Evolutionary conservation across 1,140 invertebrate genomes (phyloP).

Genomic region (Stegodyphus mimosarum): DNA sequence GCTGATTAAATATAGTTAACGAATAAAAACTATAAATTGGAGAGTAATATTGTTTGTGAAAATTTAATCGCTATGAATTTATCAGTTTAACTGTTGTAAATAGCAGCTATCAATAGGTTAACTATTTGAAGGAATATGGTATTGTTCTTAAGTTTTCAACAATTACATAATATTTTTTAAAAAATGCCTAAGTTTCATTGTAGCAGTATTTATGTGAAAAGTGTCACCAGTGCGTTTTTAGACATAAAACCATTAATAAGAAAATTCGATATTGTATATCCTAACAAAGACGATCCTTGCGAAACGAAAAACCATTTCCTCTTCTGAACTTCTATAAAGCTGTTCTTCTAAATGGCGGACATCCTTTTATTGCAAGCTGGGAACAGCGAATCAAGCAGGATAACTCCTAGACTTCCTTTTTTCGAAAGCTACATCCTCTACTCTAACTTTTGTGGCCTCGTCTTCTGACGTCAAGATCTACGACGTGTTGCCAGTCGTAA

Average conservation of each 20-base stretch:
- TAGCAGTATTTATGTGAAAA: not conserved
- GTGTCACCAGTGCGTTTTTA: not conserved
- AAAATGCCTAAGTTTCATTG: no score
- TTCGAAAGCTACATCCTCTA: constrained; percentile 9
- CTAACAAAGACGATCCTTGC: not conserved
- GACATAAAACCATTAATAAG: no score
- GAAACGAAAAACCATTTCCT: not conserved
- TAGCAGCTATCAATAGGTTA: no score
- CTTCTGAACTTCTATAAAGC: not conserved
- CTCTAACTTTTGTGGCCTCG: not conserved
- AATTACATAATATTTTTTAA: no score
- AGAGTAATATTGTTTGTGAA: no score
- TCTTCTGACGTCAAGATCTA: constrained; percentile 6
- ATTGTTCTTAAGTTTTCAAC: no score
- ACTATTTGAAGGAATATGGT: no score
- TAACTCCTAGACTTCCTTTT: constrained; percentile 17
- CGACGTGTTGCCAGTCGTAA: not conserved
- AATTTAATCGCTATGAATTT: no score
- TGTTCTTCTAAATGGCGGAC: constrained; percentile 14
- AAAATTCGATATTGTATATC: not conserved
- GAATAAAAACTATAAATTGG: no score
- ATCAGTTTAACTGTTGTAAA: no score
- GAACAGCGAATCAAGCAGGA: not conserved
- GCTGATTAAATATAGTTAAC: no score
- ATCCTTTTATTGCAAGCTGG: constrained; percentile 7